Base-by-base conservation (phyloP, 2,113 vertebrate genomes). In the Grantiella picta region DNA sequence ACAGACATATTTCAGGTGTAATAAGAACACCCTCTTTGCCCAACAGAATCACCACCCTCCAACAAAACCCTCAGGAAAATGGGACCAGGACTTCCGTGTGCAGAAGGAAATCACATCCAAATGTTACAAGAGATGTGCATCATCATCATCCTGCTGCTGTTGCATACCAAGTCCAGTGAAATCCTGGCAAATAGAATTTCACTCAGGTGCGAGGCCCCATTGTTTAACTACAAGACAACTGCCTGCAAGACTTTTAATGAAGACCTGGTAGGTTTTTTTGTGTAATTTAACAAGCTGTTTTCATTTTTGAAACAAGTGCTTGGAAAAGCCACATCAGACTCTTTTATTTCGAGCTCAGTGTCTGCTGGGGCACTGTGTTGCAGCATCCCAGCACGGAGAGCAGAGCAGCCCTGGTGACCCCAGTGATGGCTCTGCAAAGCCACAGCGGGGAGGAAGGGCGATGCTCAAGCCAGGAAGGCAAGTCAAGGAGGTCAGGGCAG, bases 401-500 rank as follows among this genome's bases (percentile, higher is more conserved):
- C 21, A 68, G 63, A 72, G 38, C 49, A 77, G 59, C 63, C 33
- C 36, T 3, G 10, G 20, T 88, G 75, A 64, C 3, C 3, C 35
- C 47, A 52, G 2, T 0, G 0, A 47, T 0, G 17, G 50, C n/a
- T 69, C 35, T 29, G 76, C 65, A 79, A 82, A 82, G 24, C n/a
- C 47, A 52, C 24, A 44, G 36, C 53, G 47, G 52, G 29, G 50
- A 47, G 23, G 12, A 42, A 36, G 17, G 29, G 52, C 22, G 8
- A 29, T 2, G 1, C 56, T 72, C 18, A 72, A 61, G 36, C 21
- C 31, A 61, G 54, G 36, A 81, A 38, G 40, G 35, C 63, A 83
- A 35, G 20, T 49, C 59, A 83, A 38, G 35, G 49, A 64, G 40
- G 35, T 35, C 59, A 80, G 60, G 33, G 24, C 23, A 72, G 64